These are phyloP conservation scores for Leucania comma DNA, from an alignment of 2,888 invertebrate genomes.

Conservation along the genomic window DNA sequence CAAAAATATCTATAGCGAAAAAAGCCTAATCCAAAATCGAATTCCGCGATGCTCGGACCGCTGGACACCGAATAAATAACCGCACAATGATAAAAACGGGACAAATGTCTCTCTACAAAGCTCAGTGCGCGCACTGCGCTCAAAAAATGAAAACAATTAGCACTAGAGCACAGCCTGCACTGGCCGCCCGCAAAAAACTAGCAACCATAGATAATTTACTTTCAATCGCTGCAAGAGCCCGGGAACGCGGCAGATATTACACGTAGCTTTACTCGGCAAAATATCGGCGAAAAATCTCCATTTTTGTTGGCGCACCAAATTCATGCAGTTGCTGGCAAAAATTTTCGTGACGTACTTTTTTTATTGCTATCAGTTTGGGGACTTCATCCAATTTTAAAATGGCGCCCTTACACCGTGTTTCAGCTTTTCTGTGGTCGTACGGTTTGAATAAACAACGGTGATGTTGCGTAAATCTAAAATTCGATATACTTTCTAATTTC, in stretches of 20 bases:
- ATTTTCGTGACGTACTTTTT: constrained; percentile 52
- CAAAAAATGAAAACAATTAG: constrained; percentile 83
- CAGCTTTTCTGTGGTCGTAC: background rate
- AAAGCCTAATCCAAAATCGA: constrained; percentile 66
- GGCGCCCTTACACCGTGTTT: constrained; percentile 16
- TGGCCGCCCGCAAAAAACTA: constrained; percentile 70
- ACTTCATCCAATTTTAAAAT: constrained; percentile 53
- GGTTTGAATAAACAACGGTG: background rate
- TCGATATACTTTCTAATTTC: background rate
- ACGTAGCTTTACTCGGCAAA: constrained; percentile 71
- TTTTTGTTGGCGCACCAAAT: constrained; percentile 63
- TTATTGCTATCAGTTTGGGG: constrained; percentile 54
- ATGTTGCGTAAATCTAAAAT: constrained; percentile 8
- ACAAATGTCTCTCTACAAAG: constrained; percentile 69
- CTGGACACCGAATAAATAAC: constrained; percentile 70
- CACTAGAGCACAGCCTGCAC: constrained; percentile 69
- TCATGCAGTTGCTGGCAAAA: constrained; percentile 57
- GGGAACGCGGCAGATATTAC: constrained; percentile 73
- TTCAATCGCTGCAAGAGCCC: constrained; percentile 77
- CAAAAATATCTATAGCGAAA: constrained; percentile 45
- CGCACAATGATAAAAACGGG: constrained; percentile 70
- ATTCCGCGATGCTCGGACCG: constrained; percentile 59
- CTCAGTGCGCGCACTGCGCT: constrained; percentile 57
- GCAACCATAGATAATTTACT: constrained; percentile 80
- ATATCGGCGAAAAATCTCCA: constrained; percentile 71